Evolutionary conservation across 2,113 vertebrate species (phyloP).

Genomic region (Phyllostomus discolor): DNA sequence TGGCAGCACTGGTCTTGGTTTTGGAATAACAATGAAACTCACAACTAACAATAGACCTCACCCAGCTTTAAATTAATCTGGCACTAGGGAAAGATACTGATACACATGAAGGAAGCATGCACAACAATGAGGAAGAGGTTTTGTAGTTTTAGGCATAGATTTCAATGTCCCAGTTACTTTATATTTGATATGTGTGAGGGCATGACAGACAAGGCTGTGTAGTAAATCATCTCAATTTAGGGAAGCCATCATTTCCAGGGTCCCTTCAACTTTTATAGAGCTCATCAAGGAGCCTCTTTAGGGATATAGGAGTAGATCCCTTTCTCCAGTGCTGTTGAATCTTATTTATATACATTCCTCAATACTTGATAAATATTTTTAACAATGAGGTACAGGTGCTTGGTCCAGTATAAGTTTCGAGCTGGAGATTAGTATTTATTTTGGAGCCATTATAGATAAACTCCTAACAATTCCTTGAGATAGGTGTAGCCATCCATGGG

Average conservation of each 20-base stretch:
- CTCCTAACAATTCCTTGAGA: neutral
- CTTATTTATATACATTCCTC: neutral
- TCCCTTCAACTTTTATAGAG: neutral
- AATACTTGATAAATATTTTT: neutral
- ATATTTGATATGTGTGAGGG: neutral
- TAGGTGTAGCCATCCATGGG: neutral
- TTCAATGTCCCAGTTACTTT: neutral
- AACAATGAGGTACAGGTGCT: neutral
- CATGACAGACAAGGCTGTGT: neutral
- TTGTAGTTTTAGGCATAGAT: neutral
- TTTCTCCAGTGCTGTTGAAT: neutral
- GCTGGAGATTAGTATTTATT: neutral
- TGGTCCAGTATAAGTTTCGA: neutral
- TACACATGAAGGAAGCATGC: neutral
- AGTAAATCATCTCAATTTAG: neutral
- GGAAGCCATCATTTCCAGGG: neutral
- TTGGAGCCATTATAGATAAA: neutral
- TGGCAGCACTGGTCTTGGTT: neutral
- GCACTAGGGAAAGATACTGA: neutral
- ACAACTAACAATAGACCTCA: neutral
- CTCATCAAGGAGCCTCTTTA: neutral
- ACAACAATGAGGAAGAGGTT: neutral
- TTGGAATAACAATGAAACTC: neutral
- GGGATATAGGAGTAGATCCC: neutral
- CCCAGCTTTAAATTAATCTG: neutral